These are phyloP conservation scores for Nezara viridula DNA, from an alignment of 2,888 invertebrate species.

Conservation along the genomic window DNA sequence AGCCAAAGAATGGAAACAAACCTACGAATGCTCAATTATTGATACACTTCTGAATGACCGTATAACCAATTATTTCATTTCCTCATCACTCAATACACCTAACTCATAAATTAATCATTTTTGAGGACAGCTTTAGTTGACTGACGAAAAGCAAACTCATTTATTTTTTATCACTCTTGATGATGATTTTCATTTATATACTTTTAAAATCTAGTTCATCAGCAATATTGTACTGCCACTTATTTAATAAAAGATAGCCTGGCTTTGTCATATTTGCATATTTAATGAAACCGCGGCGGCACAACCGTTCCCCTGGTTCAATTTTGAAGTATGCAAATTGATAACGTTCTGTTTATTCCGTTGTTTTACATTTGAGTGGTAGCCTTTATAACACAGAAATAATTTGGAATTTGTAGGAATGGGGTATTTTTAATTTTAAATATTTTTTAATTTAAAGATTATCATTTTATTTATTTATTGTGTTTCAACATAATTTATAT, in stretches of 20 bases:
- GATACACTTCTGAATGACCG: neutral
- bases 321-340: slow-evolving; percentile 12
- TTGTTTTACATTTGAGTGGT: neutral
- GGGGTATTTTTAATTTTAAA: neutral
- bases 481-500: too few relatives aligned
- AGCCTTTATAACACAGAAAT: neutral
- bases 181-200: neutral
- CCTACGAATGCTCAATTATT: neutral
- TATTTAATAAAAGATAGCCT: neutral
- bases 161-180: neutral
- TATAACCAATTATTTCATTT: neutral
- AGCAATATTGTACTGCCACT: neutral
- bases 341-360: neutral
- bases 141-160: neutral
- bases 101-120: too few relatives aligned
- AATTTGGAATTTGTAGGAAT: neutral
- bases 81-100: too few relatives aligned
- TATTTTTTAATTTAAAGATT: neutral
- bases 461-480: too few relatives aligned
- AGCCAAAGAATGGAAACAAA: too few relatives aligned
- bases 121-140: too few relatives aligned
- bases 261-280: neutral
- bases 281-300: neutral
- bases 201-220: neutral
- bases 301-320: neutral